These are phyloP conservation scores for Lasioglossum albipes DNA, from an alignment of 1,140 invertebrate genomes.

Conservation along the genomic window DNA sequence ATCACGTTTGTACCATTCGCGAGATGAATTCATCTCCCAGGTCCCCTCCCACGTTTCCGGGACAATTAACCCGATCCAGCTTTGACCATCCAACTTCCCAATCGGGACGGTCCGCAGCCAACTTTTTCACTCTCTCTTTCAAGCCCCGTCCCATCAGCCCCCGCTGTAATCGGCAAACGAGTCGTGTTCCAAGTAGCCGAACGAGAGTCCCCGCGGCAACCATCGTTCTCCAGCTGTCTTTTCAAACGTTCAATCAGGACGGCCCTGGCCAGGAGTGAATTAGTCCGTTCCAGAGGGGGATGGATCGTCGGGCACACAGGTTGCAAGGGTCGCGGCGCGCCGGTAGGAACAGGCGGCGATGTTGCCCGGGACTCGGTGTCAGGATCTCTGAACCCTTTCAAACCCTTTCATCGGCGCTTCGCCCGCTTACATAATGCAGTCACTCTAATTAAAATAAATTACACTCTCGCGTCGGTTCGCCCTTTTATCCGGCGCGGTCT, in stretches of 20 bases:
- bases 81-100: background rate
- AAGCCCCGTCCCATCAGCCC: too few relatives aligned
- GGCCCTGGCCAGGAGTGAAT: slow-evolving; percentile 72
- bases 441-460: slow-evolving; percentile 81
- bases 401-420: slow-evolving; percentile 75
- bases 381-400: slow-evolving; percentile 73
- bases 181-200: background rate
- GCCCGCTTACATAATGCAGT: slow-evolving; percentile 78
- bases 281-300: slow-evolving; percentile 71
- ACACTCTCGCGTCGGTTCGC: slow-evolving; percentile 65
- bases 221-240: background rate
- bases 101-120: background rate
- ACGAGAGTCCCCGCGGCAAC: background rate
- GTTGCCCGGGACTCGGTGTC: slow-evolving; percentile 56
- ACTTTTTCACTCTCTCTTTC: background rate
- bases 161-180: slow-evolving; percentile 17
- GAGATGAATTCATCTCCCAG: background rate
- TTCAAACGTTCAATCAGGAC: slow-evolving; percentile 39
- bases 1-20: background rate
- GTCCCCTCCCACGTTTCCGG: background rate
- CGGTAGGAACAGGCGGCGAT: slow-evolving; percentile 31
- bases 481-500: slow-evolving; percentile 64
- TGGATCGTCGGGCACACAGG: slow-evolving; percentile 46
- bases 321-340: slow-evolving; percentile 49
- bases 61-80: background rate